Base-by-base conservation (phyloP, 2,113 vertebrate species). In the Empidonax alnorum region DNA sequence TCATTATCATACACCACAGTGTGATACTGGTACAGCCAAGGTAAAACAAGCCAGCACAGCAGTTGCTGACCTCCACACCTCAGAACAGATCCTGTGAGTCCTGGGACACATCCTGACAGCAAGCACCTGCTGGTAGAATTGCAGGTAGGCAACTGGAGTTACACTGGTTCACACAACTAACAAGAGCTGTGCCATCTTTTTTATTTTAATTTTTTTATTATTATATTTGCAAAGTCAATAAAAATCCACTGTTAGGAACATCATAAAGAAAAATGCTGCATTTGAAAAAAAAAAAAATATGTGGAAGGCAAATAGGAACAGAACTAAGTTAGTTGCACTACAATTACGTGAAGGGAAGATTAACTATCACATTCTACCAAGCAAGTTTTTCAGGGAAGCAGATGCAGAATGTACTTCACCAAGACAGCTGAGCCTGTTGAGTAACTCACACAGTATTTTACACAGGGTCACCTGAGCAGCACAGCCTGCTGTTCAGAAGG, bases 171-270 rank as follows among this genome's bases (percentile, higher is more conserved):
- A 75, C 28, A 56, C 31, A 77, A 69, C 81, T 37, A 62, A 63
- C 35, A 76, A 56, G n/a, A 66, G 24, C 12, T 61, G 18, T 56
- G 24, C 47, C 35, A n/a, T 10, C 20, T 72, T 75, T 55, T 31
- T 14, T 15, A 17, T 18, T 30, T 12, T 15, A 20, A 18, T 27
- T 47, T 6, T 17, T 55, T 56, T 63, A 37, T 31, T 18, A n/a
- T 16, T 27, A 4, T 5, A 88, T 95, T 95, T 93, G 85, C 76
- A 92, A 94, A 89, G 80, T 90, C 84, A 94, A 80, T 95, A 95
- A 77, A 97, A 96, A 88, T 88, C 42, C 82, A 93, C 84, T 47
- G 37, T 82, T 58, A 82, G 23, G 69, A 95, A 91, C 49, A 30
- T 23, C 80, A 85, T 6, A 69, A 76, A 93, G 78, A 71, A 71